Evolutionary conservation across 2,797 vertebrate species (phyloP), one percentile per base, ranked within the genome.

Genomic region (Cryptoblepharus egeriae): DNA sequence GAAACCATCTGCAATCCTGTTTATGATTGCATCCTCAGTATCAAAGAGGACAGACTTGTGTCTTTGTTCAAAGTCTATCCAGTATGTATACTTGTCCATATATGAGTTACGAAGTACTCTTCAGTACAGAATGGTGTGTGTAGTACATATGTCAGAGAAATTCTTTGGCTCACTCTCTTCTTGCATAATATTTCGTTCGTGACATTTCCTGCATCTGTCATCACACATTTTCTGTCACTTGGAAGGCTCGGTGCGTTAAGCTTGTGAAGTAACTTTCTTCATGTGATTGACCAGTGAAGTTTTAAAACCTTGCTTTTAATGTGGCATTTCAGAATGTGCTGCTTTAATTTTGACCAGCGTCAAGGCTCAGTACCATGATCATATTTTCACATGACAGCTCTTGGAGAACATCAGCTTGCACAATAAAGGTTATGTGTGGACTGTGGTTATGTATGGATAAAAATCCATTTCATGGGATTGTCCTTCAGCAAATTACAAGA

Each of bases 261-360:
- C 75, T 86, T 30, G 82, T 89, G 83, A 85, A 89, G 87, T 88
- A 35, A 42, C 80, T 87, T 87, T 79, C 45, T 55, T 82, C 75
- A 80, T 71, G 75, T 86, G 86, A 83, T 72, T 86, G 87, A 73
- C 85, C 83, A 87, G 57, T 68, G 85, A 89, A 78, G 77, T 86
- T 77, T 37, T 13, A 65, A 67, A 73, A 67, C 37, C 35, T 79
- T 42, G 22, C 49, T 84, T n/a, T 78, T 67, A 79, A 67, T 79
- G 63, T 74, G 37, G 37, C 3, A 8, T 67, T 74, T 65, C 18
- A 49, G 69, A 73, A 78, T n/a, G 49, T 52, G 32, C 5, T 78
- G 70, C 4, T 63, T 71, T 71, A 65, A 39, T 42, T 77, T 65
- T 60, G n/a, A 15, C 3, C 32, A 32, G 20, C 11, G 13, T 39